Conservation (phyloP, 2,113 vertebrate species). For the Candoia aspera region DNA sequence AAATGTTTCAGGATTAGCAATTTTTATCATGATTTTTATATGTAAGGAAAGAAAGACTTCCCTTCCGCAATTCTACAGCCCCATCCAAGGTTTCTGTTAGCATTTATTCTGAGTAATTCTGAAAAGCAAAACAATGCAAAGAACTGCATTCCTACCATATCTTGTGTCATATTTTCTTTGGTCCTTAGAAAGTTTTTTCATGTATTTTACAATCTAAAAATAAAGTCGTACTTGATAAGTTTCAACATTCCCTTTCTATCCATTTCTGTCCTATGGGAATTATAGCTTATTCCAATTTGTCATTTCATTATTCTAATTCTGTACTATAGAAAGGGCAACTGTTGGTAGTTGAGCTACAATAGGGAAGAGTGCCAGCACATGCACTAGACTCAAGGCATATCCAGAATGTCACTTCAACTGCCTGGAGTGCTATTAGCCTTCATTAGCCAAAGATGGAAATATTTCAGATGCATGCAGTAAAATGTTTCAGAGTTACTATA, state of each 20-base stretch:
- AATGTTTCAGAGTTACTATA: not conserved
- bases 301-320: slow-evolving; percentile 11
- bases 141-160: not conserved
- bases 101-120: not conserved
- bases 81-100: not conserved
- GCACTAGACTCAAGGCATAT: slow-evolving; percentile 3
- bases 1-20: not conserved
- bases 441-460: slow-evolving; percentile 1
- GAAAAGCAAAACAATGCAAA: not conserved
- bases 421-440: slow-evolving; percentile 18
- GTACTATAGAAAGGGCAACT: slow-evolving; percentile 1
- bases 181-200: not conserved
- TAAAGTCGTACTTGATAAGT: not conserved
- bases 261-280: not conserved
- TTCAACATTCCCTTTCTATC: not conserved
- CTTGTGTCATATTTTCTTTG: not conserved
- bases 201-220: not conserved
- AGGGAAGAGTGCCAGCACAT: not conserved
- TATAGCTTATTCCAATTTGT: not conserved
- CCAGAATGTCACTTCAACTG: not conserved
- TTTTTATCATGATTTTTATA: not conserved
- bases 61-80: not conserved
- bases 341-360: not conserved
- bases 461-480: not conserved
- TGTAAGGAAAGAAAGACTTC: not conserved